Conservation (phyloP, 2,888 invertebrate genomes). For the Gandaritis pyraliata region DNA sequence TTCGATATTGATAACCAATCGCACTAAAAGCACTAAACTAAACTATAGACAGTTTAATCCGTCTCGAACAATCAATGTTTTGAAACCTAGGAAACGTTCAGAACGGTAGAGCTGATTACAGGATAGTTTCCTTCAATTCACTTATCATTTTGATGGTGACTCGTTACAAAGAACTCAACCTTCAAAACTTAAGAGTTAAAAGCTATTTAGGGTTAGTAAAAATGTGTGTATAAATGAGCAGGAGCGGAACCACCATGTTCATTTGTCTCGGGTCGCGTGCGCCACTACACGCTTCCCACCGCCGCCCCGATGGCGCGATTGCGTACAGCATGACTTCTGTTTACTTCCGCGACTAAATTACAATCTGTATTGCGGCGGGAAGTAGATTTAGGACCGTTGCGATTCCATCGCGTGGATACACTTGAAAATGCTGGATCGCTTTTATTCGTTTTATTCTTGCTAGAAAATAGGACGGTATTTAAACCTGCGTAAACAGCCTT, state of each 20-base stretch:
- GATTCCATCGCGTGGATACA: constrained; percentile 38
- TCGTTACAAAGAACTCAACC: background rate
- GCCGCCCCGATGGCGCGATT: constrained; percentile 44
- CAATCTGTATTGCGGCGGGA: constrained; percentile 59
- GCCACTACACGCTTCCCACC: constrained; percentile 41
- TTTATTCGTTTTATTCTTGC: constrained; percentile 2
- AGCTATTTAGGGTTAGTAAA: background rate
- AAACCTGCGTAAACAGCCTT: background rate
- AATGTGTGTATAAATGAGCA: constrained; percentile 15
- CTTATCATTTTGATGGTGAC: too few species aligned
- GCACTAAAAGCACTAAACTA: too few species aligned
- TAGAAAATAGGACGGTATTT: background rate
- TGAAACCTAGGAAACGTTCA: too few species aligned
- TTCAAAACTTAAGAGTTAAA: background rate
- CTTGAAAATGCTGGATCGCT: constrained; percentile 15
- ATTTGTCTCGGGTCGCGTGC: constrained; percentile 29
- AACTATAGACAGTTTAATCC: too few species aligned
- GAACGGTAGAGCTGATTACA: too few species aligned
- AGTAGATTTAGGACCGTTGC: constrained; percentile 54
- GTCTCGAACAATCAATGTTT: too few species aligned
- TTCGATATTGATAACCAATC: background rate
- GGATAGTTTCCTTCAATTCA: too few species aligned
- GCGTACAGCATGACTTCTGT: constrained; percentile 65
- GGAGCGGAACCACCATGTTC: constrained; percentile 30
- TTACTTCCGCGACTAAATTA: constrained; percentile 74